Percentiles rank a stretch among this genome's conserved stretches.
Conservation (phyloP, 2,113 vertebrate species). For the Motacilla tschutschensis region DNA sequence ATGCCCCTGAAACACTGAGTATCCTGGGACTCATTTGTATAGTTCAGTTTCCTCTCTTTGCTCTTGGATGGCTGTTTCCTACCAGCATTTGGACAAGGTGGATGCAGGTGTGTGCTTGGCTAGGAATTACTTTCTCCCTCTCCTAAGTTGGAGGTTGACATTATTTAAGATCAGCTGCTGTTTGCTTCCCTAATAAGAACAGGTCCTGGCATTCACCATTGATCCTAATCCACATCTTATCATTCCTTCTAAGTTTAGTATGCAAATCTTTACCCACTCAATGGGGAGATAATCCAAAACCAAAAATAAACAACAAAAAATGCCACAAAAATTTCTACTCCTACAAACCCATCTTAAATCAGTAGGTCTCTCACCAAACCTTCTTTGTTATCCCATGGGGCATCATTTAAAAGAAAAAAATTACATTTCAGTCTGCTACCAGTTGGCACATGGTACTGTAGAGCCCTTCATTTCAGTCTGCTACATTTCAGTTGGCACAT, state of each 20-base stretch:
- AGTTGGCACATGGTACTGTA: neutral
- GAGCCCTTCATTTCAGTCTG: neutral
- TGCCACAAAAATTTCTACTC: neutral
- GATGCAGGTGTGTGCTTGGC: neutral
- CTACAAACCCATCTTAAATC: neutral
- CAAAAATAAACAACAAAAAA: neutral
- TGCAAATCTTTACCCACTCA: neutral
- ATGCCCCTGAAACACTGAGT: neutral
- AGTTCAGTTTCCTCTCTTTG: neutral
- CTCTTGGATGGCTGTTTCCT: neutral
- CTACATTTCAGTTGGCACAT: neutral
- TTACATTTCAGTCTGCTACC: neutral
- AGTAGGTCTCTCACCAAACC: neutral
- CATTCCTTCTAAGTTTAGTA: neutral
- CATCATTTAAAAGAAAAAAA: neutral
- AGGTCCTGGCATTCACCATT: neutral
- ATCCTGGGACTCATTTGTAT: neutral
- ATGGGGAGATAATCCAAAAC: neutral
- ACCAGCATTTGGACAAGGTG: neutral
- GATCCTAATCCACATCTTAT: neutral
- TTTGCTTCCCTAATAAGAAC: neutral
- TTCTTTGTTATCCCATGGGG: rapidly evolving
- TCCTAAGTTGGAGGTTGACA: neutral
- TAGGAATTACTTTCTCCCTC: neutral
- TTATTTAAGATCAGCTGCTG: neutral